These are phyloP conservation scores for Zophobas atratus DNA, from an alignment of 1,140 invertebrate species.

Conservation along the genomic window DNA sequence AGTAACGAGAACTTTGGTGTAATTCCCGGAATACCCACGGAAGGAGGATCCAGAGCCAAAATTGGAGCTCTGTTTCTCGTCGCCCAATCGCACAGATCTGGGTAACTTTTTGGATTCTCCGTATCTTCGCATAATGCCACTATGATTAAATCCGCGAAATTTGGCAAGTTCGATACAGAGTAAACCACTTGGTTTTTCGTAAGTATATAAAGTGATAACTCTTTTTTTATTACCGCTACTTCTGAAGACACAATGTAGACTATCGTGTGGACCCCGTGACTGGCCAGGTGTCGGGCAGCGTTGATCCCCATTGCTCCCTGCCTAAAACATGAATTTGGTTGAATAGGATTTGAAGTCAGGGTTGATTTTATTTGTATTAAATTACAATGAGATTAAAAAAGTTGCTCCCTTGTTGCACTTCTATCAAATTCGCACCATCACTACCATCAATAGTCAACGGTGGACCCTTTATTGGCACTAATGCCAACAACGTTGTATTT, in stretches of 20 bases:
- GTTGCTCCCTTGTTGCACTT: no score
- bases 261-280: conserved; percentile 84
- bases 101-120: conserved; percentile 65
- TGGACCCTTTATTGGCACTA: no score
- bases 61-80: conserved; percentile 83
- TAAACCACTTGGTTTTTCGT: conserved; percentile 73
- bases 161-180: conserved; percentile 73
- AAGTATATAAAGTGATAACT: conserved; percentile 76
- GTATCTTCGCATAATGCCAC: conserved; percentile 75
- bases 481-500: no score
- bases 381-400: no score
- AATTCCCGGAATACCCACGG: conserved; percentile 77
- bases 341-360: no score
- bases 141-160: conserved; percentile 79
- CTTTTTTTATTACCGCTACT: conserved; percentile 66
- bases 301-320: conserved; percentile 82
- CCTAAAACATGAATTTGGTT: conserved; percentile 53
- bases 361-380: neutral
- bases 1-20: conserved; percentile 83
- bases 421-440: no score
- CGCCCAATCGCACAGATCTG: conserved; percentile 75
- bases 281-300: conserved; percentile 85
- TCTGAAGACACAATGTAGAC: conserved; percentile 71
- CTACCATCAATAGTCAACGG: no score
- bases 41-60: conserved; percentile 86